Conservation (phyloP, 2,888 invertebrate genomes). For the Oligia fasciuncula region DNA sequence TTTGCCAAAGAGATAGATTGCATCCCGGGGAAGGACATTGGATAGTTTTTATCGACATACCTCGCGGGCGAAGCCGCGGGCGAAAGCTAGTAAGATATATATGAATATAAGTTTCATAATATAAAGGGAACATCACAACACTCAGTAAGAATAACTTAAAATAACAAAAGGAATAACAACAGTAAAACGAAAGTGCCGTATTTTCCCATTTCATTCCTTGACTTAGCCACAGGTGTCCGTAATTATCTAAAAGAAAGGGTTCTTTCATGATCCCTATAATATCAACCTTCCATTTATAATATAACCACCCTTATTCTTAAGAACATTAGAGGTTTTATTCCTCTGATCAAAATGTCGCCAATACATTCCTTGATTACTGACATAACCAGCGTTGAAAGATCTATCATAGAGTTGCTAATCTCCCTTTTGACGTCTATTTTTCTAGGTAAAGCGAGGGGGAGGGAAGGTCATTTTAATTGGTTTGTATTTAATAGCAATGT, state of each 20-base stretch:
- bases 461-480: conserved; percentile 33
- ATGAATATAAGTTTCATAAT: conserved; percentile 8
- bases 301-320: conserved; percentile 52
- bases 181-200: conserved; percentile 56
- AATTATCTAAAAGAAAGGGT: conserved; percentile 75
- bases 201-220: conserved; percentile 57
- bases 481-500: conserved; percentile 38
- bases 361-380: conserved; percentile 36
- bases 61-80: no score
- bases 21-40: no score
- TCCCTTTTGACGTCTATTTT: neutral
- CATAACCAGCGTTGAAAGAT: conserved; percentile 41
- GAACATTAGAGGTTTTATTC: conserved; percentile 42
- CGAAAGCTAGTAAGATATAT: neutral
- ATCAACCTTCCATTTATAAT: conserved; percentile 36
- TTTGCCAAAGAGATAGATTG: no score
- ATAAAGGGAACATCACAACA: conserved; percentile 10
- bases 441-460: neutral
- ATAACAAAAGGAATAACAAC: conserved; percentile 45
- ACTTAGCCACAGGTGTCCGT: conserved; percentile 71
- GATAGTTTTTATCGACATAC: no score
- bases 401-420: conserved; percentile 17
- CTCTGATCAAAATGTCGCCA: conserved; percentile 24
- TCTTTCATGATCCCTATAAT: conserved; percentile 65
- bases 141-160: conserved; percentile 25